Evolutionary conservation across 2,888 invertebrate species (phyloP), one percentile per base, ranked within the genome.

Genomic region (Phasia obesa): DNA sequence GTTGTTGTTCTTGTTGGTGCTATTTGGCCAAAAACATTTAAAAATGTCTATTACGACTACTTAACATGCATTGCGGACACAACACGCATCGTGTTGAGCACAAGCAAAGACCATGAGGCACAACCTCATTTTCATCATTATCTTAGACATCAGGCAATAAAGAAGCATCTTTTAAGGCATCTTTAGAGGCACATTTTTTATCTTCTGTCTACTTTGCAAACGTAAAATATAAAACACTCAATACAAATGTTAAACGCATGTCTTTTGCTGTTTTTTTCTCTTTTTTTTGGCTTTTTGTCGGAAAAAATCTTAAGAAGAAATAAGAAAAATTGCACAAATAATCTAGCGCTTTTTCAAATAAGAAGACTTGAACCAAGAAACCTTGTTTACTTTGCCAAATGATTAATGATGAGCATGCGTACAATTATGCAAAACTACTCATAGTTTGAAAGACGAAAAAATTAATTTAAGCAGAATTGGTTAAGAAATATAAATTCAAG

Each of bases 231-330:
- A 83, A 83, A 83, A 83, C 75, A 79, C 75, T 79, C 83, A 79
- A 83, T 79, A 83, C 83, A 79, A 83, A 83, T 83, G 83, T 83
- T 79, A 60, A 83, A 83, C 83, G 83, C 83, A 79, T 83, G 79
- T 83, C 67, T 65, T 44, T 17, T n/a, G 7, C 1, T 5, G 7
- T 49, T 27, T 17, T 57, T 59, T 21, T 42, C 23, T 21, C 2
- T 25, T 42, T 53, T 15, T 62, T 27, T 17, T 53, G 21, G 6
- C 11, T 44, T 27, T 47, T 60, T 77, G 70, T 53, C 62, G 62
- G 77, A 62, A 75, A 47, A 71, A 75, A 49, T 65, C 65, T 57
- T n/a, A 59, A 19, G 23, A 55, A 69, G 65, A 65, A 70, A 81
- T 65, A 73, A 73, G 59, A 65, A 64, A 77, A 57, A 77, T 77